Conservation (phyloP, 2,888 invertebrate species). For the Lamproptera curius region DNA sequence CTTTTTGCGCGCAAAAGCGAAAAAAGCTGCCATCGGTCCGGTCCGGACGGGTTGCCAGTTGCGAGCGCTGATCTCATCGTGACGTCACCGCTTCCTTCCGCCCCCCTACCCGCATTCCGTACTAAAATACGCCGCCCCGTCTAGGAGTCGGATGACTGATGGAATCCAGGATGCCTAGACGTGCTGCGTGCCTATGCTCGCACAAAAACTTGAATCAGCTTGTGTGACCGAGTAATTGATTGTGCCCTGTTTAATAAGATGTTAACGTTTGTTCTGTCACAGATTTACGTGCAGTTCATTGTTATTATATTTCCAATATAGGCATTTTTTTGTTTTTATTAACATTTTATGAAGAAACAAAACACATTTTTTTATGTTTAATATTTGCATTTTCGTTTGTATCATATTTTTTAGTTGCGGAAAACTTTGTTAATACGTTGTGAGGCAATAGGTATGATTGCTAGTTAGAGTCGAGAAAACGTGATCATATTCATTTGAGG, state of each 20-base stretch:
- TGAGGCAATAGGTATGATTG: too few relatives aligned
- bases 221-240: neutral
- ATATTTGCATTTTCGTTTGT: neutral
- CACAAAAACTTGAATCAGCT: constrained; percentile 9
- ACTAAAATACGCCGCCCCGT: constrained; percentile 22
- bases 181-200: neutral
- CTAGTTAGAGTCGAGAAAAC: constrained; percentile 4
- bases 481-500: constrained; percentile 16
- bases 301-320: too few relatives aligned
- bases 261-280: neutral
- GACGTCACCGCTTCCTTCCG: constrained; percentile 60
- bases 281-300: too few relatives aligned
- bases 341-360: too few relatives aligned
- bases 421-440: neutral
- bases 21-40: constrained; percentile 25
- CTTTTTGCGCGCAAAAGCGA: constrained; percentile 25
- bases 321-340: too few relatives aligned
- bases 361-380: neutral
- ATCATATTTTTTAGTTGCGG: neutral
- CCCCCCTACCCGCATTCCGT: constrained; percentile 36
- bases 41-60: constrained; percentile 35
- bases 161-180: constrained; percentile 15
- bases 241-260: constrained; percentile 5
- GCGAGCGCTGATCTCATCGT: constrained; percentile 47
- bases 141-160: constrained; percentile 16